Evolutionary conservation across 92 coral and sea anemone species (phyloP).

Genomic region (Phymanthus crucifer): DNA sequence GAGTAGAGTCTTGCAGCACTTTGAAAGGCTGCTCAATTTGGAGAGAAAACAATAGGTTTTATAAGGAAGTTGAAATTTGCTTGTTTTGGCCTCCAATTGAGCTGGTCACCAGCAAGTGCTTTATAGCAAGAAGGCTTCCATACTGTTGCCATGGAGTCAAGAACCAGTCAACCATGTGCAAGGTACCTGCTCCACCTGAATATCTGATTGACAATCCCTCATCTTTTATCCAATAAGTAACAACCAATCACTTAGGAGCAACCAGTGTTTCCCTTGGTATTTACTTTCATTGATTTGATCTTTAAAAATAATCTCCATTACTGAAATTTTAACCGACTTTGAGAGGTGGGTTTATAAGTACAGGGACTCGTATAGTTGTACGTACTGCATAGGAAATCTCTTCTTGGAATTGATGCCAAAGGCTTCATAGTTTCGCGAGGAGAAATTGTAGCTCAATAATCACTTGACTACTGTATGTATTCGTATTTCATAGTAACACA

Average conservation of each 20-base stretch:
- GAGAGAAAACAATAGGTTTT: too few relatives aligned
- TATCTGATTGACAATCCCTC: background rate
- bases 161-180: constrained; percentile 14
- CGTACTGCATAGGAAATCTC: background rate
- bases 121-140: too few relatives aligned
- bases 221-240: constrained; percentile 11
- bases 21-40: too few relatives aligned
- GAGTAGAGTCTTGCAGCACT: too few relatives aligned
- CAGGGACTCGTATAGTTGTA: background rate
- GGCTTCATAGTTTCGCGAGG: background rate
- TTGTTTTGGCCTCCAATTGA: too few relatives aligned
- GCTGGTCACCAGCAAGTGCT: too few relatives aligned
- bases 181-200: constrained; percentile 16
- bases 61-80: too few relatives aligned
- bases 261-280: background rate
- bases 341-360: background rate
- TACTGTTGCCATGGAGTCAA: background rate
- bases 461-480: background rate
- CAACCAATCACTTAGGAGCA: background rate
- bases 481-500: background rate
- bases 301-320: background rate
- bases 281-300: background rate
- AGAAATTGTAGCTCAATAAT: background rate
- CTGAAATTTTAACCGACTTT: background rate
- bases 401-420: background rate